A percentile compares a stretch with the other conserved stretches of the same genome.
phyloP scores from a whole-genome alignment of 2,113 vertebrate genomes.

The Alethe castanea region DNA sequence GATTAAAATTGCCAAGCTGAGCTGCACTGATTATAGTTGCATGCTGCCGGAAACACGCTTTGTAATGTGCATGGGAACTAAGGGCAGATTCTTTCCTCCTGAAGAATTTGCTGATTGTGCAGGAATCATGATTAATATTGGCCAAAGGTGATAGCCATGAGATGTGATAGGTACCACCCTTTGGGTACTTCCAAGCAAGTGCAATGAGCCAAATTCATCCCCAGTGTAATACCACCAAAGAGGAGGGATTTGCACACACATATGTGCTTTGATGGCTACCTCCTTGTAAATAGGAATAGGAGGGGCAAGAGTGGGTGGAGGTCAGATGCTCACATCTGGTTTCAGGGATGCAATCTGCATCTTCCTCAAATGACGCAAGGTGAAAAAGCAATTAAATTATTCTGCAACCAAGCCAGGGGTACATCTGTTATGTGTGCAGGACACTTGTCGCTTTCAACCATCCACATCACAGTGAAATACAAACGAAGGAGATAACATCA shows the following conservation, averaged over 20 bases:
- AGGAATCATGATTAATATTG: background rate
- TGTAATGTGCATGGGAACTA: background rate
- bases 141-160: background rate
- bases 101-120: background rate
- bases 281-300: background rate
- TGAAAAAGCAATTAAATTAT: background rate
- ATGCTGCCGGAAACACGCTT: background rate
- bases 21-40: constrained; percentile 1
- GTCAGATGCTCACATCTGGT: background rate
- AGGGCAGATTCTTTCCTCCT: background rate
- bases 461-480: background rate
- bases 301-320: background rate
- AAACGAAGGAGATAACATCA: background rate
- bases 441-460: background rate
- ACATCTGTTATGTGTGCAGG: rapidly evolving
- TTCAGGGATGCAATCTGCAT: background rate
- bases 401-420: background rate
- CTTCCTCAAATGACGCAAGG: background rate
- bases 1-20: constrained; percentile 51
- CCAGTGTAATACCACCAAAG: background rate
- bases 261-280: rapidly evolving
- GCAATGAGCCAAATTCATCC: background rate
- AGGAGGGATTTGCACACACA: rapidly evolving
- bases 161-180: background rate
- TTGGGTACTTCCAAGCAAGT: background rate